phyloP scores from a whole-genome alignment of 2,888 invertebrate genomes.

The Drosophila tanythrix region DNA sequence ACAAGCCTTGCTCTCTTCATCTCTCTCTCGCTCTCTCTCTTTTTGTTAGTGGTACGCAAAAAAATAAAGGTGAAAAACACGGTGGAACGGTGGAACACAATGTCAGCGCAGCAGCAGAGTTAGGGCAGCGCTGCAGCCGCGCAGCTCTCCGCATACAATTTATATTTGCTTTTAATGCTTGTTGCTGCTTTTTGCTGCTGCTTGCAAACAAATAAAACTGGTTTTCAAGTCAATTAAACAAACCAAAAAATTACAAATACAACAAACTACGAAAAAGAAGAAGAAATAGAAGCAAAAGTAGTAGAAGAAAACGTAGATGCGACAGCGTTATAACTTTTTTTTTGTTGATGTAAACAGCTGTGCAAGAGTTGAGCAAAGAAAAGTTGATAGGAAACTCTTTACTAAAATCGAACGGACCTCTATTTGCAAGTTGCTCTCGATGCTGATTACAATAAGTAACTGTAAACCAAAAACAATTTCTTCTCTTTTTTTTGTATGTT shows the following conservation, averaged over 20 bases:
- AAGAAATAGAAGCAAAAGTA: slow-evolving; percentile 24
- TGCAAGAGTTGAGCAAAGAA: neutral
- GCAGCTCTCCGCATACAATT: slow-evolving; percentile 58
- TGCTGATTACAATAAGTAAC: slow-evolving; percentile 3
- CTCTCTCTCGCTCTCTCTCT: slow-evolving; percentile 2
- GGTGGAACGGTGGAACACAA: slow-evolving; percentile 22
- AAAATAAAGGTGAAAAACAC: slow-evolving; percentile 48
- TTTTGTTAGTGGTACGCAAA: slow-evolving; percentile 1
- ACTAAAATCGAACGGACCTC: neutral
- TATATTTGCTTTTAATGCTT: slow-evolving; percentile 75
- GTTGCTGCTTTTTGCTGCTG: slow-evolving; percentile 64
- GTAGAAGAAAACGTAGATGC: slow-evolving; percentile 20
- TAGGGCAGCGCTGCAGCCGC: slow-evolving; percentile 30
- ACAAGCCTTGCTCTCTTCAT: slow-evolving; percentile 19
- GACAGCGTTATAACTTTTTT: slow-evolving; percentile 45
- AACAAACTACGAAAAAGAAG: slow-evolving; percentile 37
- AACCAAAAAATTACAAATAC: slow-evolving; percentile 50
- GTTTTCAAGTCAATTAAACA: slow-evolving; percentile 76
- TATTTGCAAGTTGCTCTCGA: neutral
- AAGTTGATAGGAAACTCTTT: slow-evolving; percentile 2
- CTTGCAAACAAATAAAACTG: slow-evolving; percentile 76
- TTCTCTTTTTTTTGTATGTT: neutral
- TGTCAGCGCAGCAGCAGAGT: slow-evolving; percentile 26
- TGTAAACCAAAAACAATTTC: neutral
- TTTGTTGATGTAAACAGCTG: slow-evolving; percentile 47